phyloP scores from a whole-genome alignment of 2,113 vertebrate species.

The Rissa tridactyla region DNA sequence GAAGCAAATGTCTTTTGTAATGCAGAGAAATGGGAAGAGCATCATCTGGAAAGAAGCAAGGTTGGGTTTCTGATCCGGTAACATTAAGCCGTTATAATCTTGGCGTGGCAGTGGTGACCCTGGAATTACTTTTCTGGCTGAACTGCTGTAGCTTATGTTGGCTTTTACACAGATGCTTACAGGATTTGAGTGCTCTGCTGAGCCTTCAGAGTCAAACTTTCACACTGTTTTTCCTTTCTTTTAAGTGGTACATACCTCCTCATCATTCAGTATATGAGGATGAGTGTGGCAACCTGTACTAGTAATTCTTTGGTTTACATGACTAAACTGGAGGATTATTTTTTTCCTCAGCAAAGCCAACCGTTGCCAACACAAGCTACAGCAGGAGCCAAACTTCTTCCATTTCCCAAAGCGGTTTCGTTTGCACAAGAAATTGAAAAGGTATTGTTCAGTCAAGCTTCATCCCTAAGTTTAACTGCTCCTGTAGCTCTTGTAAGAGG shows the following conservation, averaged over 20 bases:
- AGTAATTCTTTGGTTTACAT: background rate
- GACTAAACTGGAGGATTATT: background rate
- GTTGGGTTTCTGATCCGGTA: background rate
- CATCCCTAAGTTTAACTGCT: background rate
- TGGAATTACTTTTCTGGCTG: background rate
- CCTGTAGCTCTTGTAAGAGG: background rate
- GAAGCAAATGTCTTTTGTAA: background rate
- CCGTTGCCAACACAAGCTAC: background rate
- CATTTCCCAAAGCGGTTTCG: background rate
- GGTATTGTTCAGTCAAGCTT: background rate
- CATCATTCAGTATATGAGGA: rapidly evolving
- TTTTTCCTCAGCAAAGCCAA: background rate
- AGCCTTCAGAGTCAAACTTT: background rate
- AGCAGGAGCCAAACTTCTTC: background rate
- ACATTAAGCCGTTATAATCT: rapidly evolving
- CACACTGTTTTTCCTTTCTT: background rate
- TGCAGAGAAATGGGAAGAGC: background rate
- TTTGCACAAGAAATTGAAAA: background rate
- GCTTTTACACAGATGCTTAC: background rate
- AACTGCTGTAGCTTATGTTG: background rate
- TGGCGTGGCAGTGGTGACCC: background rate
- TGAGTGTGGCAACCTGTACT: background rate
- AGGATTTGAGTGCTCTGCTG: background rate
- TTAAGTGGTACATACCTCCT: background rate
- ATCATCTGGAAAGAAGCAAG: background rate